Evolutionary conservation across 1,140 invertebrate genomes (phyloP), one percentile per base, ranked within the genome.

Genomic region (Drosophila ercepeae): DNA sequence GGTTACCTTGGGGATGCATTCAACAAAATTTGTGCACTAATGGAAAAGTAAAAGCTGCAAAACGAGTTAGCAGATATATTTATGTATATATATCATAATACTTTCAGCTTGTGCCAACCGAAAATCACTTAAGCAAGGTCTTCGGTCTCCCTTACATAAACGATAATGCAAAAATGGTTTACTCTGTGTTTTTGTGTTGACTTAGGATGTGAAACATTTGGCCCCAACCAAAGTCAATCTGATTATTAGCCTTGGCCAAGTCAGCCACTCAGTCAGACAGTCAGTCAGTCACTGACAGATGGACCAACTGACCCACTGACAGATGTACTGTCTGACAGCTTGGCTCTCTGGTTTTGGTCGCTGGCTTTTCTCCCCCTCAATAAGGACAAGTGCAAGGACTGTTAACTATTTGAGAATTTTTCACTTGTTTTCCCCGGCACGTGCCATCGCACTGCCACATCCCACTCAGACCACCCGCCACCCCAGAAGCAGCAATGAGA

Each of bases 1-100:
- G 77, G 77, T 75, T 81, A 81, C 77, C 77, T 81, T 75, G 65
- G 77, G 77, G 77, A 81, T 75, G 77, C 77, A 81, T 81, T 81
- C 71, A 81, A 60, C 71, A 79, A 72, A 79, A 81, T 81, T 61
- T 79, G 61, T 75, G 77, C 71, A 81, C 77, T 81, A 81, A 81
- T 81, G 77, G 77, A 81, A 81, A 81, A 81, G 77, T 81, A 81
- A 81, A 81, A 81, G 77, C 77, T 72, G 77, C 55, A 61, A 77
- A 79, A 61, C 51, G 59, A 75, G 67, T 78, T 53, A 73, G 48
- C 53, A 63, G 72, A 57, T 63, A 57, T 54, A 29, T 64, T 57
- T 65, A 46, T 48, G 44, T 39, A 39, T 41, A 67, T 51, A 49
- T 68, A 75, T 68, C 44, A 75, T 75, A 73, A 72, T 77, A 72